These are phyloP conservation scores for Gymnocypris eckloni DNA, from an alignment of 2,797 vertebrate genomes.

Conservation along the genomic window DNA sequence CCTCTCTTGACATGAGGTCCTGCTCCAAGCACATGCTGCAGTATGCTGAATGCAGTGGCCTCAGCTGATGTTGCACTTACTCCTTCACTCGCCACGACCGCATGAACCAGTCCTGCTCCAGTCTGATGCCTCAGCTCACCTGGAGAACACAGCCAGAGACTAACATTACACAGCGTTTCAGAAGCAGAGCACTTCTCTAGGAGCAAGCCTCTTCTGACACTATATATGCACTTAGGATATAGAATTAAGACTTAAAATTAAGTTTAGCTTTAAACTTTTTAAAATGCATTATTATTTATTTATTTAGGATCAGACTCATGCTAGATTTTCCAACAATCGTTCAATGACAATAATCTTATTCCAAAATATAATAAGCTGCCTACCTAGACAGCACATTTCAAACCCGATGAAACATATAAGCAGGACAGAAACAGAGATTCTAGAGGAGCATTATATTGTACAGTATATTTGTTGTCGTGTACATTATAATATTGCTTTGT, in stretches of 20 bases:
- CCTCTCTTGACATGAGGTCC: slow-evolving; percentile 92
- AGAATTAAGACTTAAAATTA: too few species aligned
- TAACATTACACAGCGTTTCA: not conserved
- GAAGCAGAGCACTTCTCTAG: not conserved
- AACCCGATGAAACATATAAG: too few species aligned
- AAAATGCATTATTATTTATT: not conserved
- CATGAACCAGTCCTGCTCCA: slow-evolving; percentile 82
- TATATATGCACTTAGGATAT: too few species aligned
- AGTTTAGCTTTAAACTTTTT: too few species aligned
- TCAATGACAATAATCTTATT: not conserved
- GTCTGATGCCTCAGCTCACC: slow-evolving; percentile 86
- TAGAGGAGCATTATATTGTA: too few species aligned
- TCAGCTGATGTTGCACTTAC: slow-evolving; percentile 78
- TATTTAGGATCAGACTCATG: not conserved
- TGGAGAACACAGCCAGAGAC: slow-evolving; percentile 60
- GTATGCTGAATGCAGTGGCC: slow-evolving; percentile 86
- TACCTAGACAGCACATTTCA: too few species aligned
- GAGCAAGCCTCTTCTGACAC: not conserved
- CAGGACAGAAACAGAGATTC: too few species aligned
- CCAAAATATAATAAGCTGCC: not conserved
- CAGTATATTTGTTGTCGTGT: too few species aligned
- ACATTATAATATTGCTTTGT: too few species aligned
- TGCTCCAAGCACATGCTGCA: slow-evolving; percentile 91
- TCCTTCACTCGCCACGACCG: slow-evolving; percentile 86
- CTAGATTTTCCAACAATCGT: not conserved